These are phyloP conservation scores for Rallus limicola DNA, from an alignment of 2,113 vertebrate species.

Conservation along the genomic window DNA sequence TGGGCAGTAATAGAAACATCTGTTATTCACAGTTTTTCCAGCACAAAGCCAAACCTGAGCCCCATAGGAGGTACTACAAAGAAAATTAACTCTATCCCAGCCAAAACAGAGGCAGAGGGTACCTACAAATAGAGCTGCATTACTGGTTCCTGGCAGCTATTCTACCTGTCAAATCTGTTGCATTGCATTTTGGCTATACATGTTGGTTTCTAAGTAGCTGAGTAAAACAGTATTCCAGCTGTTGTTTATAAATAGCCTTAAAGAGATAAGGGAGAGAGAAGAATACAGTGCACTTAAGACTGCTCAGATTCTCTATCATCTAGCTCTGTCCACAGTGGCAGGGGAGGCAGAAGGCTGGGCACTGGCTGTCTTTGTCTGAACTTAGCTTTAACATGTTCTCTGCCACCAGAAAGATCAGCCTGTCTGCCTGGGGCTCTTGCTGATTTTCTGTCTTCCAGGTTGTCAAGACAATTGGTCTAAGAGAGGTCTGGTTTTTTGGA, in stretches of 20 bases:
- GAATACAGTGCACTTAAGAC: background rate
- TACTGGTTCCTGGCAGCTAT: background rate
- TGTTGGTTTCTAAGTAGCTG: background rate
- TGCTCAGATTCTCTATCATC: background rate
- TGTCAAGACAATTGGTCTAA: constrained; percentile 96
- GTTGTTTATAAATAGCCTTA: background rate
- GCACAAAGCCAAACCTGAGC: too few relatives aligned
- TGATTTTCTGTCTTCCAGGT: constrained; percentile 78
- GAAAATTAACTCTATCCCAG: too few relatives aligned
- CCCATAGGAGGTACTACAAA: too few relatives aligned
- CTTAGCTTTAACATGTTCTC: accelerated
- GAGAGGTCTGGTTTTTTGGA: constrained; percentile 99
- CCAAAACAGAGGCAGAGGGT: background rate
- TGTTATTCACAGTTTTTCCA: too few relatives aligned
- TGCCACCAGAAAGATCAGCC: background rate
- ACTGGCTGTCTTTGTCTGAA: background rate
- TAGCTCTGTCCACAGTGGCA: background rate
- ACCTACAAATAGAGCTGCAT: background rate
- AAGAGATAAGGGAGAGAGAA: background rate
- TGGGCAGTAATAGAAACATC: too few relatives aligned
- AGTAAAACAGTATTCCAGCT: background rate
- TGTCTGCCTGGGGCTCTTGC: background rate
- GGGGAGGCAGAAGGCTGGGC: background rate
- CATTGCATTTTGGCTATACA: background rate
- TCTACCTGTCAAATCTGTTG: background rate